A percentile compares a stretch with the other conserved stretches of the same genome.
Evolutionary conservation across 2,888 invertebrate species (phyloP).

Genomic region (Thalpophila matura): DNA sequence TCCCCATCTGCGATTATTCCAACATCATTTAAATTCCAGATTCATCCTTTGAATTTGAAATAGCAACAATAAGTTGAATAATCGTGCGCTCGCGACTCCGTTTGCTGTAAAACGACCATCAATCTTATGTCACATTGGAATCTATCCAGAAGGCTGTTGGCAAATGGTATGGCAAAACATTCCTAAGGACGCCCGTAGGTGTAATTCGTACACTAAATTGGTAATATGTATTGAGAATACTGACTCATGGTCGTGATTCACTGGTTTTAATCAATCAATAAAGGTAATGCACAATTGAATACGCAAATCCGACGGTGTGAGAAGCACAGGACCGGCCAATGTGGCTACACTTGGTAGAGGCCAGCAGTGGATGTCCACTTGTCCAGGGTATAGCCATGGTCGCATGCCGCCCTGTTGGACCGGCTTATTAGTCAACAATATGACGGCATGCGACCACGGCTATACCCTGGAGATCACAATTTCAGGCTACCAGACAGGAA

Average conservation of each 20-base stretch:
- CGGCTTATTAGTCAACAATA: no score
- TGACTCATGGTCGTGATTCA: constrained; percentile 47
- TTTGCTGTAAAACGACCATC: constrained; percentile 46
- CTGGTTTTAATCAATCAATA: constrained; percentile 15
- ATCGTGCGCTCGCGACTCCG: constrained; percentile 40
- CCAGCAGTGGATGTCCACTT: no score
- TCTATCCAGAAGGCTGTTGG: constrained; percentile 62
- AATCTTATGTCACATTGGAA: constrained; percentile 66
- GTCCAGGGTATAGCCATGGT: no score
- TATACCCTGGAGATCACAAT: no score
- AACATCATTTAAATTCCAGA: constrained; percentile 45
- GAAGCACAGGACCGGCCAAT: no score
- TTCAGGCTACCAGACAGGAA: no score
- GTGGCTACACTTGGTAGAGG: no score
- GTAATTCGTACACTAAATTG: constrained; percentile 38
- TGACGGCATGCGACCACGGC: no score
- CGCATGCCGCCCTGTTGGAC: no score
- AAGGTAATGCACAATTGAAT: no score
- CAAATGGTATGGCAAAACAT: constrained; percentile 56
- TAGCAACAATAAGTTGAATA: constrained; percentile 43
- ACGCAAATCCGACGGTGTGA: no score
- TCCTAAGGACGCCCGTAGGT: constrained; percentile 33
- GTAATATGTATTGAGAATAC: no score
- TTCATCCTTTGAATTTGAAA: constrained; percentile 51
- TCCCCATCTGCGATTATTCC: constrained; percentile 4